These are phyloP conservation scores for Athene cunicularia DNA, from an alignment of 2,113 vertebrate species.

Conservation along the genomic window DNA sequence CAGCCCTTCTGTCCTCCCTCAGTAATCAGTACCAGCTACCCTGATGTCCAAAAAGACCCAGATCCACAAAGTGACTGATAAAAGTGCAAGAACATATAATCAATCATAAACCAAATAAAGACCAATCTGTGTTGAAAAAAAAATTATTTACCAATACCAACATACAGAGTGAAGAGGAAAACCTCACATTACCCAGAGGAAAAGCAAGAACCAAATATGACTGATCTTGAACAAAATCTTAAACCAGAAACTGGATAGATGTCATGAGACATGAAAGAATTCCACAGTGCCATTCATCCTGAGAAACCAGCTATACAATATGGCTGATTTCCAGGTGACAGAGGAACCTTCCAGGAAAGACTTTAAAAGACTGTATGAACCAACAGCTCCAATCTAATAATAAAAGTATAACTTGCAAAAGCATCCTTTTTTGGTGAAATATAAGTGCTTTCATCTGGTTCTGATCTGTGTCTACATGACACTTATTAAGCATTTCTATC, in stretches of 20 bases:
- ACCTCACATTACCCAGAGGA: neutral
- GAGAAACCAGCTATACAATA: neutral
- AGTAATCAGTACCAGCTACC: slow-evolving; percentile 17
- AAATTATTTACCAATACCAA: neutral
- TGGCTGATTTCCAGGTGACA: neutral
- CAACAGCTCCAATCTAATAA: neutral
- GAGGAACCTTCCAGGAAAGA: neutral
- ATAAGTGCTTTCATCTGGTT: neutral
- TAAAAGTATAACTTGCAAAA: neutral
- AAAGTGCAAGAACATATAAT: neutral
- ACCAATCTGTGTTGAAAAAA: slow-evolving; percentile 8
- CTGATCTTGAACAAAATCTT: neutral
- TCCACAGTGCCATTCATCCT: neutral
- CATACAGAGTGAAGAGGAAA: neutral
- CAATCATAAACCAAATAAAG: slow-evolving; percentile 25
- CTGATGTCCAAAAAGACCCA: neutral
- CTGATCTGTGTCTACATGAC: neutral
- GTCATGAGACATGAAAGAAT: neutral
- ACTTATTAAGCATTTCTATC: neutral
- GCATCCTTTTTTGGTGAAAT: neutral
- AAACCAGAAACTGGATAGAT: neutral
- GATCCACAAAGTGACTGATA: neutral
- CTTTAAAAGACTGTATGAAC: neutral
- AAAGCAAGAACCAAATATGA: neutral
- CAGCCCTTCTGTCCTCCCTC: slow-evolving; percentile 20